Base-by-base conservation (phyloP, 2,888 invertebrate species). In the Drosophila greeni region DNA sequence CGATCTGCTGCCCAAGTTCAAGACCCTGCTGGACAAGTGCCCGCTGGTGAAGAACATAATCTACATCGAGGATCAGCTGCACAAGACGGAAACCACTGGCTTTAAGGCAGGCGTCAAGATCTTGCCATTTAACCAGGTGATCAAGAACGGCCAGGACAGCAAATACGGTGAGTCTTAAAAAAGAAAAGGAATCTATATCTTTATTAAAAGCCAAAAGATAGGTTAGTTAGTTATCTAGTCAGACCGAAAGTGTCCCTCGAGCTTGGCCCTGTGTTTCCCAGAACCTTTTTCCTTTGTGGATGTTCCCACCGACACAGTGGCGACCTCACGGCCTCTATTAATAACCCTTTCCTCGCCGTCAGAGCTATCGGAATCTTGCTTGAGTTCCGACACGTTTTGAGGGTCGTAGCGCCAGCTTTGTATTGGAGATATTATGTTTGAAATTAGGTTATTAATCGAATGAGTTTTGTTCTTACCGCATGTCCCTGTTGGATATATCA, bases 1-100 rank as follows among this genome's bases (percentile, higher is more conserved):
- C 88, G 97, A 97, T 67, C 91, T 99, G 59, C 90, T 99, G 88
- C 95, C 96, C 48, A 98, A 98, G 90, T 95, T 98, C 89, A 94
- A 93, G 88, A 91, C 92, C 72, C 92, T 97, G 73, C 90, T 97
- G 45, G 89, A 90, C 1, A 90, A 92, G 81, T 93, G 94, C 36
- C 95, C 96, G 0, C 90, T 90, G 40, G 94, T 98, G 1, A 92
- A 93, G 81, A 95, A 93, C 61, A 90, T 97, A 70, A 92, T 97
- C 81, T 96, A 92, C 87, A 95, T 97, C 93, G 96, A 96, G 88
- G 96, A 96, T 89, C 95, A 95, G 88, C 90, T 97, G 73, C 92
- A 93, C 81, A 89, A 90, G 69, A 93, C 95, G 3, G 93, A 94
- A 29, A 90, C 90, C 1, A 90, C 88, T 0, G 95, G 94, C 2